Evolutionary conservation across 2,113 vertebrate species (phyloP).

Genomic region (Platichthys flesus): DNA sequence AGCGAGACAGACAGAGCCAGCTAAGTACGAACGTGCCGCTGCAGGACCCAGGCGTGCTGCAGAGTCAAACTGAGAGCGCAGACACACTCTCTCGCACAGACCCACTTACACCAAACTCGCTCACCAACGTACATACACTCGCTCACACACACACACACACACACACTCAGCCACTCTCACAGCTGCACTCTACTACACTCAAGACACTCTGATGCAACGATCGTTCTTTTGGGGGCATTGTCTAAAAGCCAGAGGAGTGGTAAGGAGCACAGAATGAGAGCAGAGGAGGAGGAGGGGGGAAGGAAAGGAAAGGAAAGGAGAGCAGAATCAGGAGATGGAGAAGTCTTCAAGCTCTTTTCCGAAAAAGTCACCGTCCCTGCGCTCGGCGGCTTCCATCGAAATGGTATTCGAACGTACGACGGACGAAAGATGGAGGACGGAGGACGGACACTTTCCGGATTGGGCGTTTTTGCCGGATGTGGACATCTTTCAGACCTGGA

Average conservation of each 20-base stretch:
- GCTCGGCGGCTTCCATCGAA: constrained; percentile 14
- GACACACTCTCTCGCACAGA: constrained; percentile 27
- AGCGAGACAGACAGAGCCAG: constrained; percentile 45
- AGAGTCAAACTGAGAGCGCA: constrained; percentile 66
- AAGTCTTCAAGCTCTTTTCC: constrained; percentile 46
- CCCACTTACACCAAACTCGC: constrained; percentile 44
- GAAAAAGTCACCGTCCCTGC: constrained; percentile 47
- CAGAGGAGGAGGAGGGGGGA: constrained; percentile 43
- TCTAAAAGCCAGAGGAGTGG: constrained; percentile 75
- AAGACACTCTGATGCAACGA: constrained; percentile 67
- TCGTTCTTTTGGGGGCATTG: constrained; percentile 72
- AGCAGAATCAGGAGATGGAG: constrained; percentile 42
- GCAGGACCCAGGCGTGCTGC: constrained; percentile 73
- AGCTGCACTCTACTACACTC: constrained; percentile 67
- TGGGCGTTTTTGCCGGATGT: neutral
- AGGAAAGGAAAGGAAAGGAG: constrained; percentile 19
- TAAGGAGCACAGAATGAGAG: constrained; percentile 70
- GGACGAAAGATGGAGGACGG: neutral
- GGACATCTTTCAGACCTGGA: constrained; percentile 36
- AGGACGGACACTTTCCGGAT: constrained; percentile 18
- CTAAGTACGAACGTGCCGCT: constrained; percentile 49
- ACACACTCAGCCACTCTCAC: constrained; percentile 56
- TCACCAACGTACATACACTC: constrained; percentile 40
- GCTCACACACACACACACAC: constrained; percentile 14
- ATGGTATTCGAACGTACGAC: neutral